Conservation (phyloP, 2,888 invertebrate species). For the Entomobrya multifasciata region DNA sequence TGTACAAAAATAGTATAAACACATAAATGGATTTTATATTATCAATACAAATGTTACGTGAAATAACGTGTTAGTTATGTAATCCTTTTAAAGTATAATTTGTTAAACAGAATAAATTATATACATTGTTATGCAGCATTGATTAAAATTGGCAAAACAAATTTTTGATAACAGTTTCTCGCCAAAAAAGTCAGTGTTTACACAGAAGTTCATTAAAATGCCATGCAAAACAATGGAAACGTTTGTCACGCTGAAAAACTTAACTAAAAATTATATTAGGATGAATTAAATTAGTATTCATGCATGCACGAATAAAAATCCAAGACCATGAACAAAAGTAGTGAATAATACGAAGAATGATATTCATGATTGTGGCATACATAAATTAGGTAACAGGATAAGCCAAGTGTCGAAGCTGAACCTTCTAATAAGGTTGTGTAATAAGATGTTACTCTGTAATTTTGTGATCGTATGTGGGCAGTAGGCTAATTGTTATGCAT, state of each 20-base stretch:
- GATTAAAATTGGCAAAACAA: background rate
- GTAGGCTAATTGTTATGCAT: background rate
- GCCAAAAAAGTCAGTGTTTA: too few species aligned
- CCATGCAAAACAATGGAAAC: slow-evolving; percentile 1
- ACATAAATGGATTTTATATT: too few species aligned
- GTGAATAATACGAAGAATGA: background rate
- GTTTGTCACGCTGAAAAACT: slow-evolving; percentile 43
- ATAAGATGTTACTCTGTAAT: background rate
- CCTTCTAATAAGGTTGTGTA: slow-evolving; percentile 18
- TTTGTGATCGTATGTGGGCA: background rate
- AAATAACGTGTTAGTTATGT: too few species aligned
- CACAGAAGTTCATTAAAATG: too few species aligned
- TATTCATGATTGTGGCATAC: background rate
- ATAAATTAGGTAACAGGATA: slow-evolving; percentile 44
- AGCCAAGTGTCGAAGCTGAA: slow-evolving; percentile 29
- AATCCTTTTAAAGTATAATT: too few species aligned
- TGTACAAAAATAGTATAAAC: too few species aligned
- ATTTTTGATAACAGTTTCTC: too few species aligned
- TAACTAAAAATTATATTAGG: background rate
- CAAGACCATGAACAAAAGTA: slow-evolving; percentile 55
- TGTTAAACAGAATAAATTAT: too few species aligned
- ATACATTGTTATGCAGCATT: background rate
- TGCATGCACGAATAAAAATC: slow-evolving; percentile 34
- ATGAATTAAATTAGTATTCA: slow-evolving; percentile 19
- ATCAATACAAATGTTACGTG: too few species aligned